Conservation (phyloP, 2,888 invertebrate genomes). For the Cheilosia impressa region DNA sequence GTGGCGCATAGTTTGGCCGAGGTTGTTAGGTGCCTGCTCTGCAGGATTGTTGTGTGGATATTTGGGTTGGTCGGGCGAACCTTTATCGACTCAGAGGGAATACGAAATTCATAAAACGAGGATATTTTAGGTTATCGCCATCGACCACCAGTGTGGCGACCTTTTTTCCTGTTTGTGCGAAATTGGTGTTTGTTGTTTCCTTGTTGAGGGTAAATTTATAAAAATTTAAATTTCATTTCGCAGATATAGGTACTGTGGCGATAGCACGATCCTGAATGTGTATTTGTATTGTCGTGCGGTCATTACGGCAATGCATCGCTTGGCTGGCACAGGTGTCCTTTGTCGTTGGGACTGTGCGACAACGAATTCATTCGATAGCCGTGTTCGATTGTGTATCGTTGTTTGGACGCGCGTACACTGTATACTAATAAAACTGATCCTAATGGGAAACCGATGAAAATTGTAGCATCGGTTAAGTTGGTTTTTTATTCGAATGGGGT, state of each 20-base stretch:
- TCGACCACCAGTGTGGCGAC: conserved; percentile 57
- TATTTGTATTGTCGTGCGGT: conserved; percentile 39
- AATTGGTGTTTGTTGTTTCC: conserved; percentile 44
- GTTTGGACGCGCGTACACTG: conserved; percentile 8
- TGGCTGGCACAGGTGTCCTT: conserved; percentile 66
- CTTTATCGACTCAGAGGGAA: conserved; percentile 74
- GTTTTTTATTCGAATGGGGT: conserved; percentile 57
- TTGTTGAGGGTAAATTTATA: conserved; percentile 47
- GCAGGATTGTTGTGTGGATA: conserved; percentile 59
- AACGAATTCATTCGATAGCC: conserved; percentile 42
- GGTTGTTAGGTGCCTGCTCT: conserved; percentile 63
- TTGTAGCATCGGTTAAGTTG: conserved; percentile 65
- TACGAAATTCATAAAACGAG: conserved; percentile 74
- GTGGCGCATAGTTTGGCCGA: conserved; percentile 56
- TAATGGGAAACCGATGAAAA: conserved; percentile 75
- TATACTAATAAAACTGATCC: conserved; percentile 70
- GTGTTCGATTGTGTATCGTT: conserved; percentile 52
- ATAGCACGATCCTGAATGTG: conserved; percentile 50
- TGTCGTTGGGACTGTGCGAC: conserved; percentile 10
- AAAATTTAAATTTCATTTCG: conserved; percentile 72
- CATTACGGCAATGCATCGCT: conserved; percentile 43
- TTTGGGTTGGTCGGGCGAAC: conserved; percentile 65
- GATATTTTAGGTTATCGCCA: conserved; percentile 73
- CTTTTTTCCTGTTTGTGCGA: background rate
- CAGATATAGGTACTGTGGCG: conserved; percentile 28